Conservation (phyloP, 2,888 invertebrate genomes). For the Eristalis intricaria region DNA sequence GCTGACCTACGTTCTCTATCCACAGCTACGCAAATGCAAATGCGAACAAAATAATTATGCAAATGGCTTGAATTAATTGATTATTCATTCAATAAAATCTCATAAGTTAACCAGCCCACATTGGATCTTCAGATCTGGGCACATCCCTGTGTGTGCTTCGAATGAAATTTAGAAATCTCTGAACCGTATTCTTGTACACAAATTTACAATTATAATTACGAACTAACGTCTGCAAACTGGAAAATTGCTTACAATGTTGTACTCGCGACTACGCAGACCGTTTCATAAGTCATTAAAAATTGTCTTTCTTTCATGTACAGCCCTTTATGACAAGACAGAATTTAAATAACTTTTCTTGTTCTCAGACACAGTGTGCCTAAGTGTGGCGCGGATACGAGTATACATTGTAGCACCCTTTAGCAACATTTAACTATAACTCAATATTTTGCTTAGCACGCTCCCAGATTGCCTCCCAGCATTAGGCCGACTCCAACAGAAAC, state of each 20-base stretch:
- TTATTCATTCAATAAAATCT: background rate
- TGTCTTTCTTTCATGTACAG: slow-evolving; percentile 55
- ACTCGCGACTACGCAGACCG: slow-evolving; percentile 1
- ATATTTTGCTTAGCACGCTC: slow-evolving; percentile 32
- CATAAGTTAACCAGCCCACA: background rate
- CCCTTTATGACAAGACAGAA: slow-evolving; percentile 37
- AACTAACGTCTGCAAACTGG: slow-evolving; percentile 36
- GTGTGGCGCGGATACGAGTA: background rate
- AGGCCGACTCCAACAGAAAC: slow-evolving; percentile 3
- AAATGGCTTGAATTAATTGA: background rate
- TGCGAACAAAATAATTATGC: background rate
- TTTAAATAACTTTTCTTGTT: slow-evolving; percentile 54
- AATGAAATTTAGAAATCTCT: background rate
- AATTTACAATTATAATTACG: slow-evolving; percentile 17
- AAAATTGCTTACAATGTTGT: slow-evolving; percentile 67
- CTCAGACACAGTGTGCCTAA: background rate
- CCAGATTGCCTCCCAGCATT: slow-evolving; percentile 19
- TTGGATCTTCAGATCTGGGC: background rate
- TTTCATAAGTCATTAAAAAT: slow-evolving; percentile 51
- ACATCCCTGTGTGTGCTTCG: background rate
- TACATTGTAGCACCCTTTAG: slow-evolving; percentile 1
- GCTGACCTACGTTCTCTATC: background rate
- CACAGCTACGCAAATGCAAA: background rate
- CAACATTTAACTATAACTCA: slow-evolving; percentile 10
- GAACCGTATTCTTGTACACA: background rate